These are phyloP conservation scores for Cyphotilapia sp. DNA, from an alignment of 2,113 vertebrate species.

Conservation along the genomic window DNA sequence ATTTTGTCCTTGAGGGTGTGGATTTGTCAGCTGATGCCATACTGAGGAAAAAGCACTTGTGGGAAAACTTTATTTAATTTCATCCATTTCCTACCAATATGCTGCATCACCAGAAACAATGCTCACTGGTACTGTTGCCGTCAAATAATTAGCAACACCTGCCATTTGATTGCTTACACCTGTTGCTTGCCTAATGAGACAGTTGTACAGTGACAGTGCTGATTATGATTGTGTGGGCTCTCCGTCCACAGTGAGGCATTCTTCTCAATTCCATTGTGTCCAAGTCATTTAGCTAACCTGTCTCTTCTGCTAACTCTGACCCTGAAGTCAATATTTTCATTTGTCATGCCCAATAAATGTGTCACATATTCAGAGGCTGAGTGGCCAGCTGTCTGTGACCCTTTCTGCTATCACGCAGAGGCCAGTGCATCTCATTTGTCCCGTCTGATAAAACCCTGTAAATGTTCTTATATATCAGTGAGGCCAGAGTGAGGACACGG, in stretches of 20 bases:
- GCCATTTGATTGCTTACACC: conserved; percentile 34
- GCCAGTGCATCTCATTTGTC: conserved; percentile 10
- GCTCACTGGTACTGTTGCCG: not conserved
- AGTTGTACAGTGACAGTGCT: not conserved
- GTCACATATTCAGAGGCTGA: conserved; percentile 31
- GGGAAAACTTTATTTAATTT: conserved; percentile 1
- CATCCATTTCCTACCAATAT: not conserved
- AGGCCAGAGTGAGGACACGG: not conserved
- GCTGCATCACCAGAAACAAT: not conserved
- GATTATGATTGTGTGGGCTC: not conserved
- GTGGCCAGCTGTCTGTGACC: conserved; percentile 25
- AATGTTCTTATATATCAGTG: not conserved
- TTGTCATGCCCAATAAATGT: conserved; percentile 49
- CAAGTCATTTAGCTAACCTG: not conserved
- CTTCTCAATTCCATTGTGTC: not conserved
- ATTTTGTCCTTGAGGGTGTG: not conserved
- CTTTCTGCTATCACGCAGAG: not conserved
- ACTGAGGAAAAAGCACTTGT: not conserved
- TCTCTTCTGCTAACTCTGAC: not conserved
- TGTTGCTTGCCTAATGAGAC: conserved; percentile 27
- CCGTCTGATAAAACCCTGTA: not conserved
- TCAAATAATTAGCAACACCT: conserved; percentile 47
- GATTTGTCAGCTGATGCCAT: not conserved
- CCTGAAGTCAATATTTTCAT: conserved; percentile 42
- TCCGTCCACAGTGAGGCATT: not conserved